These are phyloP conservation scores for Drosophila pruinosa DNA, from an alignment of 1,140 invertebrate genomes.

Conservation along the genomic window DNA sequence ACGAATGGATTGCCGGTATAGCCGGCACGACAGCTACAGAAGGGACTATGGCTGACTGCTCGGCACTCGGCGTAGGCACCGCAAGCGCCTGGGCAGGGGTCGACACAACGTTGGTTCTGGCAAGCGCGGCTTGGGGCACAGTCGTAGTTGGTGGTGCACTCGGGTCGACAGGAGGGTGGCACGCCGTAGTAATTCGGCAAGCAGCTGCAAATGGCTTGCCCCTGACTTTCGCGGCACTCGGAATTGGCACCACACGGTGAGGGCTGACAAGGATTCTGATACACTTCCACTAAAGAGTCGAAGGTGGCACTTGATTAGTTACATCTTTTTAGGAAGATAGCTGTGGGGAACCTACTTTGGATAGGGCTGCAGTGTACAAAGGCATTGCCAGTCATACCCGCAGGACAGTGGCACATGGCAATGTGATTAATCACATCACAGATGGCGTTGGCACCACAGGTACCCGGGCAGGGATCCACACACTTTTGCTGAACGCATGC, in stretches of 20 bases:
- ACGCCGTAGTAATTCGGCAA: conserved; percentile 85
- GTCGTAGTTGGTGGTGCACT: conserved; percentile 87
- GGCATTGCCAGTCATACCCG: conserved; percentile 89
- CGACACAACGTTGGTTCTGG: conserved; percentile 87
- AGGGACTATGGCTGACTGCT: conserved; percentile 87
- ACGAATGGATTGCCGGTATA: conserved; percentile 87
- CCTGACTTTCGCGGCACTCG: conserved; percentile 85
- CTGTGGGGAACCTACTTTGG: conserved; percentile 83
- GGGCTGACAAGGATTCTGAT: conserved; percentile 86
- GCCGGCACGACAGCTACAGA: conserved; percentile 86
- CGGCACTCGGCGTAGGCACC: conserved; percentile 86
- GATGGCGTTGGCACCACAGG: conserved; percentile 88
- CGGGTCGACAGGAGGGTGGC: conserved; percentile 87
- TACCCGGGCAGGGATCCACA: conserved; percentile 89
- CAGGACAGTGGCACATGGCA: conserved; percentile 89
- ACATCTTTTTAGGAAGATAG: neutral
- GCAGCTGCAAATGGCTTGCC: conserved; percentile 87
- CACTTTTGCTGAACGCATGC: conserved; percentile 90
- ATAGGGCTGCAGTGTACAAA: conserved; percentile 84
- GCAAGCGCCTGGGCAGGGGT: conserved; percentile 88
- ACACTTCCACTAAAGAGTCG: conserved; percentile 48
- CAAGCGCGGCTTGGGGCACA: conserved; percentile 87
- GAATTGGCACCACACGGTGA: conserved; percentile 89
- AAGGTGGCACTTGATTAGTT: conserved; percentile 14
- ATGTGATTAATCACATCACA: conserved; percentile 92